These are phyloP conservation scores for Luscinia megarhynchos DNA, from an alignment of 2,797 vertebrate species.

Conservation along the genomic window DNA sequence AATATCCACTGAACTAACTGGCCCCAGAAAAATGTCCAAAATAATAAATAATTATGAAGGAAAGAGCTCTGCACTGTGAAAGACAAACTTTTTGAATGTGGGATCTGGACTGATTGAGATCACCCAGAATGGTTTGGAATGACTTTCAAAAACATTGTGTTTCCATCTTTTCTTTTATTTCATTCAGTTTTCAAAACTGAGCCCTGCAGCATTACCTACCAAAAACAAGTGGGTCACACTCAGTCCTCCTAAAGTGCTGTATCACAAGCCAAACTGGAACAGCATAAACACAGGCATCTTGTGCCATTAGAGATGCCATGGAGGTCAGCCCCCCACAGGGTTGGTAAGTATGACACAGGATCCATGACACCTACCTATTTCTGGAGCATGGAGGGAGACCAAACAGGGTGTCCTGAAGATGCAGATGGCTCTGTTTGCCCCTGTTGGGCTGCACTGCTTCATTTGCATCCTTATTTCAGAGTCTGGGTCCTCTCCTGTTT, in stretches of 20 bases:
- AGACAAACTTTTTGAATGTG: not conserved
- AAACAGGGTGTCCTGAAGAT: not conserved
- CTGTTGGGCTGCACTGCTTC: not conserved
- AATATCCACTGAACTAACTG: not conserved
- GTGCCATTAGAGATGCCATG: not conserved
- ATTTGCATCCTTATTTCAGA: not conserved
- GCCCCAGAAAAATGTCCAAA: not conserved
- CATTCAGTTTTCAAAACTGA: not conserved
- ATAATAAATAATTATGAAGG: not conserved
- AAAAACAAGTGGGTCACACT: not conserved
- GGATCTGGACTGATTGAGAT: not conserved
- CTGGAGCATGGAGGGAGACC: not conserved
- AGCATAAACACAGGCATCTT: not conserved
- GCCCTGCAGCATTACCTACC: not conserved
- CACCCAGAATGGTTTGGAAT: not conserved
- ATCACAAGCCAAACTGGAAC: not conserved
- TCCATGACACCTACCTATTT: not conserved
- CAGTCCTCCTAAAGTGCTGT: not conserved
- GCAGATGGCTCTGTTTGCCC: not conserved
- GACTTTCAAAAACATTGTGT: accelerated
- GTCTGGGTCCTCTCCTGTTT: not conserved
- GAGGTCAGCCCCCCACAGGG: not conserved
- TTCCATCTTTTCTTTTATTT: not conserved
- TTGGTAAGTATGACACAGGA: not conserved
- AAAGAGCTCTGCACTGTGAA: not conserved